phyloP scores from a whole-genome alignment of 2,113 vertebrate species.

The Menidia beryllina region DNA sequence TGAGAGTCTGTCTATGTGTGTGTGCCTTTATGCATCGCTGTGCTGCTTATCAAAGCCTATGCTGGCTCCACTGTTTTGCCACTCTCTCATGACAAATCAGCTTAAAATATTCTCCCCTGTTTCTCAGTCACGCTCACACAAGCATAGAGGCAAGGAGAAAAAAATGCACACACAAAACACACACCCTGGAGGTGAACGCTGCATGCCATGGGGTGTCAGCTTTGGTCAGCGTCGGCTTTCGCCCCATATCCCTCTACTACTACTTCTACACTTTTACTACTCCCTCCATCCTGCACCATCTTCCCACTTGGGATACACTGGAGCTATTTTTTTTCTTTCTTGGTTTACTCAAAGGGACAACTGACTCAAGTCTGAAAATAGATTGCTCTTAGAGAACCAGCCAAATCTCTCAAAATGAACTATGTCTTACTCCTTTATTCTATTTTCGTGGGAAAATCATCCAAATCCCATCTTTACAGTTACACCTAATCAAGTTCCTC shows the following conservation, averaged over 20 bases:
- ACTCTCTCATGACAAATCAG: constrained; percentile 70
- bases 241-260: constrained; percentile 31
- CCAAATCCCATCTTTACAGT: constrained; percentile 8
- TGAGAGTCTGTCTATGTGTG: constrained; percentile 16
- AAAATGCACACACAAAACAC: constrained; percentile 36
- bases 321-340: neutral
- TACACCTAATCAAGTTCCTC: constrained; percentile 27
- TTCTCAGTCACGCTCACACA: constrained; percentile 58
- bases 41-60: constrained; percentile 54
- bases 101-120: constrained; percentile 68
- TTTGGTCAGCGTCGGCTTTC: constrained; percentile 66
- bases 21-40: constrained; percentile 5
- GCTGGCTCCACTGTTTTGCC: constrained; percentile 61
- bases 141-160: constrained; percentile 55
- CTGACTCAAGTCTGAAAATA: constrained; percentile 5
- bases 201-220: constrained; percentile 69
- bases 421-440: constrained; percentile 1
- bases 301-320: neutral
- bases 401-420: neutral
- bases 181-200: constrained; percentile 46
- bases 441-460: neutral
- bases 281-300: constrained; percentile 55
- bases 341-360: neutral
- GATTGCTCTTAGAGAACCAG: constrained; percentile 1
- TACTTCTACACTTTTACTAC: constrained; percentile 16